Evolutionary conservation across 2,797 vertebrate genomes (phyloP), one percentile per base, ranked within the genome.

Genomic region (Lepidocolaptes lacrymiger): DNA sequence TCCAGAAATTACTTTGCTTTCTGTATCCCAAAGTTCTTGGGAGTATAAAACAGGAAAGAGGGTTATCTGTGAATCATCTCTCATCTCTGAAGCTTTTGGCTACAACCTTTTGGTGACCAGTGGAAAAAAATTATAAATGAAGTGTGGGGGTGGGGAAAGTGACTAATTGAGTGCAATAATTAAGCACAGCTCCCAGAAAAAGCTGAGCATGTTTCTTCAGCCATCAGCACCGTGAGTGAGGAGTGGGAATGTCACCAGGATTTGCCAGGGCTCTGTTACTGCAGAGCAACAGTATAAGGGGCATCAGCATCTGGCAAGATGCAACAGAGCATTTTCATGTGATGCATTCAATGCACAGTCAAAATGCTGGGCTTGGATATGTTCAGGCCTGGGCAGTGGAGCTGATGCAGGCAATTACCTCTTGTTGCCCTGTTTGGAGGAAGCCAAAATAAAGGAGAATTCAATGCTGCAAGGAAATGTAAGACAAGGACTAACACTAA

Each of bases 151-250:
- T 20, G 63, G 41, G 46, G 64, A 75, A 95, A 94, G 69, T 90
- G 91, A 93, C 88, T 96, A 95, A 95, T 79, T 84, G 93, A 88
- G 85, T 21, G 90, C 83, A 91, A 54, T 77, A 96, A 95, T 88
- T 92, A 95, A 91, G 88, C 34, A 13, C 37, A 62, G 79, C 66
- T 88, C 92, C 85, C 48, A 73, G n/a, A 91, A 49, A 97, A 80
- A 93, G 68, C 62, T 32, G 34, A 90, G 54, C 12, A 0, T 84
- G 66, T 91, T 76, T 83, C 80, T 95, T 67, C 80, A 93, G 59
- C 73, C 56, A 62, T 88, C 89, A 76, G 80, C 79, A 71, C 54
- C 79, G 59, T 18, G 52, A 86, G 61, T 2, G 58, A 80, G 75
- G 81, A 68, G 75, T 58, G 73, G n/a, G 61, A 89, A 82, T 20